Evolutionary conservation across 2,113 vertebrate species (phyloP).

Genomic region (Trogon melanurus): DNA sequence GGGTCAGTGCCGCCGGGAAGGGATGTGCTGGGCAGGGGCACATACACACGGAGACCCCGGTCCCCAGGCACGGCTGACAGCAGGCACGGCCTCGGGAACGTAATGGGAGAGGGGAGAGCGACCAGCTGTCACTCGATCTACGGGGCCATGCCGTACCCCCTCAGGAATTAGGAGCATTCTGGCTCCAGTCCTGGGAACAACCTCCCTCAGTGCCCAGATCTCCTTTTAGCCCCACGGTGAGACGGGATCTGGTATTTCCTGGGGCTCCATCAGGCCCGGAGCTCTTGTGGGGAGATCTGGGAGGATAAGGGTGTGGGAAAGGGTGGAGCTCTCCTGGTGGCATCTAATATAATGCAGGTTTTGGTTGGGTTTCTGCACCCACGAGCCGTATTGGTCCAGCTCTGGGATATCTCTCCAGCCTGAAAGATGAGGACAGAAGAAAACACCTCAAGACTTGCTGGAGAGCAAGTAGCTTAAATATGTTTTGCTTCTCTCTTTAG

Average conservation of each 20-base stretch:
- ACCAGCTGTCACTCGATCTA: neutral
- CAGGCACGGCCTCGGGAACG: neutral
- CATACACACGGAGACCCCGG: neutral
- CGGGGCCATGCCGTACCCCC: neutral
- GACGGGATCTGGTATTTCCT: neutral
- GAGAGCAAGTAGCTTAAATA: neutral
- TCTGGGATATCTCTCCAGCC: rapidly evolving
- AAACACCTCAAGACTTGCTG: neutral
- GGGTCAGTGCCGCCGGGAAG: rapidly evolving
- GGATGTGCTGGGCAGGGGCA: neutral
- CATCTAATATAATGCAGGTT: neutral
- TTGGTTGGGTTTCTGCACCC: neutral
- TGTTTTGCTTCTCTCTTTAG: neutral
- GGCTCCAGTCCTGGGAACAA: neutral
- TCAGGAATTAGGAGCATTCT: neutral
- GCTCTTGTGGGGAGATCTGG: rapidly evolving
- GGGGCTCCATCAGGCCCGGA: neutral
- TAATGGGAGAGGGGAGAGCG: neutral
- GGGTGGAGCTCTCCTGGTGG: neutral
- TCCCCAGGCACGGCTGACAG: neutral
- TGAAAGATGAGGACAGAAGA: neutral
- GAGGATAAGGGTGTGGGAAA: rapidly evolving
- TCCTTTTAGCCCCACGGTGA: rapidly evolving
- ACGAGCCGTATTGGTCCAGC: neutral
- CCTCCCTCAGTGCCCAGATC: neutral